Evolutionary conservation across 2,797 vertebrate genomes (phyloP), one percentile per base, ranked within the genome.

Genomic region (Babyrousa celebensis): DNA sequence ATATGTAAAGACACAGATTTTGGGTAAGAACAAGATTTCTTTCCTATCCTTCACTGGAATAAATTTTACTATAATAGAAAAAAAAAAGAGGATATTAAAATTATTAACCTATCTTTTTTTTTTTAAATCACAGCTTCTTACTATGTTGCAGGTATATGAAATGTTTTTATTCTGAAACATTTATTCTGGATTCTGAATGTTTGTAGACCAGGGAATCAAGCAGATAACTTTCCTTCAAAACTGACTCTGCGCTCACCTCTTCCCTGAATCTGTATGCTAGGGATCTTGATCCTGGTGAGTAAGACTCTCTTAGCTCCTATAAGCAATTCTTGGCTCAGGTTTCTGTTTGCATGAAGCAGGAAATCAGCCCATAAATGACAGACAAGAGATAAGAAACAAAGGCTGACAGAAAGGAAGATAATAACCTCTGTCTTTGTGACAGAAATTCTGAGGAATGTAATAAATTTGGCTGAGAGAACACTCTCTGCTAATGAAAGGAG

Each of bases 321-420:
- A 68, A 91, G 87, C 75, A 95, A 94, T 89, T n/a, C 25, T 83
- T 90, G 90, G n/a, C 93, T 89, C 60, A 32, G 25, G 56, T 36
- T 82, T 95, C 48, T 1, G 3, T 85, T 91, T 91, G 62, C 75
- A 92, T 6, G 27, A 93, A 82, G 75, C 85, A 96, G 82, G 56
- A 67, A 95, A 71, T 85, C 63, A 94, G 21, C 75, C 70, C 23
- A 68, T 25, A 67, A 96, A 84, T 74, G 85, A 92, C 86, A 85
- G 82, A 77, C 32, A 14, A 40, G 2, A 89, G 92, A 67, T 86
- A 80, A 95, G 74, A 78, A 62, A 93, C 20, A 70, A 77, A 87
- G 87, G 36, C 32, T 80, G 21, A 75, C 36, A 18, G 54, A 40
- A 92, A 80, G 16, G 56, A 40, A 70, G 20, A 68, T 21, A 32